Conservation (phyloP, 2,797 vertebrate species). For the Silurus aristotelis region DNA sequence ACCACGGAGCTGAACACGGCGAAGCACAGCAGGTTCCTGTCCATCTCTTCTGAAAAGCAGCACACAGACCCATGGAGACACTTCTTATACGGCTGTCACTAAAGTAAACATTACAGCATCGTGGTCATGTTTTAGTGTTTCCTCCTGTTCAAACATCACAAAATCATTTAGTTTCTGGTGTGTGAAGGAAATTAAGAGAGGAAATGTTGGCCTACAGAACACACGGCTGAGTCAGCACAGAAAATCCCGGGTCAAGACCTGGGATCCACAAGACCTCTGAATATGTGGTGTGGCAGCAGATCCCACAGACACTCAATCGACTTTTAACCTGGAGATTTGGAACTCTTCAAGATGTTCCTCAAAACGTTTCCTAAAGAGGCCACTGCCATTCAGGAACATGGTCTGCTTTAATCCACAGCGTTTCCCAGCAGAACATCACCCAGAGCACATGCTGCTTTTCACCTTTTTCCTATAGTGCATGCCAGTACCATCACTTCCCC, state of each 20-base stretch:
- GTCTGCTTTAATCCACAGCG: no score
- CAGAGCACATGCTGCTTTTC: no score
- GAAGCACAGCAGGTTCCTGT: constrained; percentile 44
- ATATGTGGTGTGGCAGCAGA: no score
- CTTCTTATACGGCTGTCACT: not conserved
- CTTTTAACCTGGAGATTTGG: no score
- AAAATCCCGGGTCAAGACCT: not conserved
- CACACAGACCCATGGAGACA: not conserved
- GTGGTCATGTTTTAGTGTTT: not conserved
- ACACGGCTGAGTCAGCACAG: not conserved
- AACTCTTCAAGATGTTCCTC: no score
- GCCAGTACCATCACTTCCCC: no score
- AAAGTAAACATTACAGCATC: not conserved
- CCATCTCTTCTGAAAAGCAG: constrained; percentile 37
- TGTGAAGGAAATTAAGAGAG: not conserved
- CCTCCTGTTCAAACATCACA: not conserved
- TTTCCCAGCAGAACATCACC: no score
- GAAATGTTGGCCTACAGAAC: not conserved
- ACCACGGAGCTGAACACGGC: constrained; percentile 48
- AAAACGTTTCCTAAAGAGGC: no score
- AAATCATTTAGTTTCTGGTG: not conserved
- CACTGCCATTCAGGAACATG: no score
- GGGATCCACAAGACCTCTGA: no score
- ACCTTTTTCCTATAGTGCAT: no score
- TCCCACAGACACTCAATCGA: no score